Percentiles rank a stretch among this genome's conserved stretches.
Evolutionary conservation across 2,113 vertebrate species (phyloP).

Genomic region (Triplophysa rosa): DNA sequence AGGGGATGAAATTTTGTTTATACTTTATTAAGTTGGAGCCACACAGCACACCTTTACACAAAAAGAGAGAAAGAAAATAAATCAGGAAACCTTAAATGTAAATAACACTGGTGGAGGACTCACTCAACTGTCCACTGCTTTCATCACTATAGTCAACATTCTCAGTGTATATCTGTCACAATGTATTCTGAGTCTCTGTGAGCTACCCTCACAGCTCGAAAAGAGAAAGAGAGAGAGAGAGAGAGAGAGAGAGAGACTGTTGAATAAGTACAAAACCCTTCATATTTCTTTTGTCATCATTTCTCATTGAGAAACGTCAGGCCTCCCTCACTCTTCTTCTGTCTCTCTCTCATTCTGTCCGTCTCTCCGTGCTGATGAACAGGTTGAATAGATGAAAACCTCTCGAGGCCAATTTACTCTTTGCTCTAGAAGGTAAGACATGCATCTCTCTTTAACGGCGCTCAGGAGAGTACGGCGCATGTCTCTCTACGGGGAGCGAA

Average conservation of each 20-base stretch:
- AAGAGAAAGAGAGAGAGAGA: too few relatives aligned
- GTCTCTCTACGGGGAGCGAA: conserved; percentile 38
- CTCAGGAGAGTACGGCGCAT: conserved; percentile 27
- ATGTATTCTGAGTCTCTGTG: too few relatives aligned
- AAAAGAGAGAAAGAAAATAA: neutral
- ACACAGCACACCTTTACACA: neutral
- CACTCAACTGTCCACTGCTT: too few relatives aligned
- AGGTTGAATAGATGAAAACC: conserved; percentile 47
- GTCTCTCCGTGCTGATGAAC: conserved; percentile 42
- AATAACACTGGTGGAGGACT: neutral
- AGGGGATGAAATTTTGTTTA: neutral
- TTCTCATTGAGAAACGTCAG: neutral
- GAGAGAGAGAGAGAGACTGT: neutral
- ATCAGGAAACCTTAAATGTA: neutral
- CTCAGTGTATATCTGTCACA: too few relatives aligned
- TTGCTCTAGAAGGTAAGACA: conserved; percentile 41
- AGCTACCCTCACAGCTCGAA: too few relatives aligned
- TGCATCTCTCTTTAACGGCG: conserved; percentile 33
- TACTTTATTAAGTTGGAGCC: neutral
- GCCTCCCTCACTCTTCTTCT: conserved; percentile 22
- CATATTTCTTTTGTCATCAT: neutral
- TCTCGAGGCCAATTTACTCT: conserved; percentile 53
- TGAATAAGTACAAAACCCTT: neutral
- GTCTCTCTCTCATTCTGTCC: conserved; percentile 28
- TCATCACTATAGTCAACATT: too few relatives aligned